Conservation (phyloP, 23 tunicate species). For the Trididemnum clinides region DNA sequence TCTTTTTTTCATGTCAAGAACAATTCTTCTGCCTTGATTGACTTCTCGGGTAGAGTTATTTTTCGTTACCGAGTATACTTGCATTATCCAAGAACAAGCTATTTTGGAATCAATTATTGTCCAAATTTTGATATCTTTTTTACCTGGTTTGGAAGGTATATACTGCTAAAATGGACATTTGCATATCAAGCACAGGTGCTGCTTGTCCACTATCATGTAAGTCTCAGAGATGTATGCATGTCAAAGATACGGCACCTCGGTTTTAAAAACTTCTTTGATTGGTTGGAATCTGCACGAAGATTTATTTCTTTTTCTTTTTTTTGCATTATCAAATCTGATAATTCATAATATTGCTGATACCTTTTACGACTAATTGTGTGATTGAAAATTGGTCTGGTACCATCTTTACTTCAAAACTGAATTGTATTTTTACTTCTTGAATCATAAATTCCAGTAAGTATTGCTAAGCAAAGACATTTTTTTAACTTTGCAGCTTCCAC, state of each 20-base stretch:
- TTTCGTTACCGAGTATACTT: constrained; percentile 10
- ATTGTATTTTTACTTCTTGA: neutral
- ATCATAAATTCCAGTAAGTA: constrained; percentile 14
- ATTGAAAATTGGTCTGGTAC: constrained; percentile 9
- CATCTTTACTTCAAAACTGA: constrained; percentile 9
- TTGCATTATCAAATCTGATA: constrained; percentile 2
- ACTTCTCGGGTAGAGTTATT: constrained; percentile 2
- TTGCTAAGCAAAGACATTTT: neutral
- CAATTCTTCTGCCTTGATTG: neutral
- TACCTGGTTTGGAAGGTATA: constrained; percentile 9
- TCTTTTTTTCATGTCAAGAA: constrained; percentile 8
- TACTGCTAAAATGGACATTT: constrained; percentile 8
- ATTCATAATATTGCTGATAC: constrained; percentile 4
- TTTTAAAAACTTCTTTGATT: neutral
- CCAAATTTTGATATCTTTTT: constrained; percentile 7
- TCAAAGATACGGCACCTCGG: neutral
- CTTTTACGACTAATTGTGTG: neutral
- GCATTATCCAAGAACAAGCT: constrained; percentile 2
- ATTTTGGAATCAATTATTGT: neutral
- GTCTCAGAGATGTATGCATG: neutral
- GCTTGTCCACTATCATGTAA: neutral
- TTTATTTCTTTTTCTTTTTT: constrained; percentile 18
- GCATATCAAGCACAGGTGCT: constrained; percentile 3
- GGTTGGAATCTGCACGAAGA: constrained; percentile 11
- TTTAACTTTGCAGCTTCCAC: constrained; percentile 6